Evolutionary conservation across 2,888 invertebrate species (phyloP), one percentile per base, ranked within the genome.

Genomic region (Proisotoma minuta): DNA sequence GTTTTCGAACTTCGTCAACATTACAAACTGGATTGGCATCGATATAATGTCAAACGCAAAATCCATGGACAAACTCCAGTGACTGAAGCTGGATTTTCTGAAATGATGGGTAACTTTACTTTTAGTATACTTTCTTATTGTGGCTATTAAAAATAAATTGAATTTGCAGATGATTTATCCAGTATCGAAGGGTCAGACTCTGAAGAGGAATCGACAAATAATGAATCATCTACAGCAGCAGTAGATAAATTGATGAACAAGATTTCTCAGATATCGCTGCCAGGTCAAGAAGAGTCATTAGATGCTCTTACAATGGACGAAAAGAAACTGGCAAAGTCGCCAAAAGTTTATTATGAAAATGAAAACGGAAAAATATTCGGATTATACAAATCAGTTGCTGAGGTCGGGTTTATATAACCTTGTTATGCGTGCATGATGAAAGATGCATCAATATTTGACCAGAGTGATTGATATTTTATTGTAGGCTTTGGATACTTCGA

Each of bases 11-110:
- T 90, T 77, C 83, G 85, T 18, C 81, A 84, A 4, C 91, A 91
- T 76, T 91, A 87, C 75, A 88, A 87, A 75, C 79, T 88, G 39
- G 91, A 91, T 76, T 91, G 89, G 90, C 91, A 91, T 76, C 83
- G 88, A 2, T 88, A 88, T 75, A 91, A 91, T 78, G 78, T 91
- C 40, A 89, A 88, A 74, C 83, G 85, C 69, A 85, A 85, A 68
- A 76, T 90, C 12, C 82, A 82, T 70, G 85, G 85, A 8, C 78
- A 79, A 57, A 76, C 78, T 50, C 76, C 81, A 1, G 77, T 87
- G 23, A 79, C 78, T 8, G 85, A 85, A 75, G 83, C 83, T 50
- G 78, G 80, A 65, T 87, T 87, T 78, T 77, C 78, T 59, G 77
- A 79, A 29, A 77, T 81, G 67, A 80, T 79, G 27, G 81, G 80